Evolutionary conservation across 1,140 invertebrate genomes (phyloP).

Genomic region (Habropoda laboriosa): DNA sequence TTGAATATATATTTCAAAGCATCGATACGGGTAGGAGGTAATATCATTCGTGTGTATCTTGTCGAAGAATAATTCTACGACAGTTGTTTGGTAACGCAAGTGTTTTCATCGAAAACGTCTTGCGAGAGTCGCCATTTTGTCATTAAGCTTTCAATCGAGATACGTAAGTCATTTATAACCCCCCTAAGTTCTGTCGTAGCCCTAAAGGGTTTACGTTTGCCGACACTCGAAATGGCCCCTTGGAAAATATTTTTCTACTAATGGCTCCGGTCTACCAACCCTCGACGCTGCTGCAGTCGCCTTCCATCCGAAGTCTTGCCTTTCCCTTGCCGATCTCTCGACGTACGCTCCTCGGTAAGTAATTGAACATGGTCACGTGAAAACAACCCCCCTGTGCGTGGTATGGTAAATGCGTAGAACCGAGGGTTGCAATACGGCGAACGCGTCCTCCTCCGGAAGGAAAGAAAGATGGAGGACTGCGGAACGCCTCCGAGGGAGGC

Average conservation of each 20-base stretch:
- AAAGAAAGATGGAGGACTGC: conserved; percentile 64
- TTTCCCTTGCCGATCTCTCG: conserved; percentile 36
- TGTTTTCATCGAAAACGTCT: background rate
- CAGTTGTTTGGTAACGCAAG: background rate
- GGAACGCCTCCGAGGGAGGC: conserved; percentile 58
- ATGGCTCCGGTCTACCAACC: conserved; percentile 68
- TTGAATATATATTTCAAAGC: background rate
- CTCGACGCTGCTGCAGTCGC: conserved; percentile 52
- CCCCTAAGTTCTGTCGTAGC: conserved; percentile 20
- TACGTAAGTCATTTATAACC: conserved; percentile 65
- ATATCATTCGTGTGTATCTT: background rate
- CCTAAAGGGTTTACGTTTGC: conserved; percentile 57
- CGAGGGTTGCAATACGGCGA: conserved; percentile 53
- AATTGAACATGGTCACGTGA: conserved; percentile 63
- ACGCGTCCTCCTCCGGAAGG: conserved; percentile 54
- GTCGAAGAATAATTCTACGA: background rate
- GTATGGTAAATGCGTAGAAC: conserved; percentile 28
- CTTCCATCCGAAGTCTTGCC: conserved; percentile 46
- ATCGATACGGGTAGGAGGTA: background rate
- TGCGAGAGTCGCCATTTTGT: conserved; percentile 64
- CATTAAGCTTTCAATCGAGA: conserved; percentile 68
- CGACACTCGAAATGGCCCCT: conserved; percentile 63
- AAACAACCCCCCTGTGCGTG: conserved; percentile 49
- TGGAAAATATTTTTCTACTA: conserved; percentile 76
- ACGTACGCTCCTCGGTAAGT: conserved; percentile 44